Conservation (phyloP, 2,888 invertebrate species). For the Drosophila mimetica region DNA sequence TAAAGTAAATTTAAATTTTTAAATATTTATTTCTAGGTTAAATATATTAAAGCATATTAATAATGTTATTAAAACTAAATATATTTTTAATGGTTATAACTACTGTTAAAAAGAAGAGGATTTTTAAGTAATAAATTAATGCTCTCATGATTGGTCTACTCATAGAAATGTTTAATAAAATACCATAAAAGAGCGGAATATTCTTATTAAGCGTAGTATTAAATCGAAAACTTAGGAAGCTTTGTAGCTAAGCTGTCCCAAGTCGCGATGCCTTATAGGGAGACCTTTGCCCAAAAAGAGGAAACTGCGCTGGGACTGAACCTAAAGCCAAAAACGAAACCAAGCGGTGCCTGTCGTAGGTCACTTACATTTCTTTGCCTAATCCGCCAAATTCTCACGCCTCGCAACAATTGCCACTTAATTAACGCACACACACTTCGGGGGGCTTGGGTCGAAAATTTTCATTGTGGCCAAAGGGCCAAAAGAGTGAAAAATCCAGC, state of each 20-base stretch:
- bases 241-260: neutral
- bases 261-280: neutral
- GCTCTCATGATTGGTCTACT: too few relatives aligned
- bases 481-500: constrained; percentile 6
- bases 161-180: too few relatives aligned
- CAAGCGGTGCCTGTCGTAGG: neutral
- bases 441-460: constrained; percentile 32
- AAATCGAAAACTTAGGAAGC: neutral
- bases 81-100: too few relatives aligned
- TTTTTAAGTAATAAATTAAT: too few relatives aligned
- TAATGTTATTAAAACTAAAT: too few relatives aligned
- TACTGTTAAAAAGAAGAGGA: too few relatives aligned
- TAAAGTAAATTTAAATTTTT: too few relatives aligned
- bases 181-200: neutral
- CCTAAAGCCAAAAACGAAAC: neutral
- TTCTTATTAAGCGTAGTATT: neutral
- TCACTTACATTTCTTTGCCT: constrained; percentile 64
- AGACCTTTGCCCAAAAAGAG: neutral
- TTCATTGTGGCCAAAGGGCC: constrained; percentile 31
- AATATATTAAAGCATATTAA: too few relatives aligned
- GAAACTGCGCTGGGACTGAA: neutral
- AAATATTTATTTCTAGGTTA: too few relatives aligned
- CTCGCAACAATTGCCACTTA: constrained; percentile 77
- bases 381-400: constrained; percentile 78
- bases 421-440: constrained; percentile 60